Evolutionary conservation across 2,888 invertebrate genomes (phyloP), one percentile per base, ranked within the genome.

Genomic region (Liopterus haemorrhoidalis): DNA sequence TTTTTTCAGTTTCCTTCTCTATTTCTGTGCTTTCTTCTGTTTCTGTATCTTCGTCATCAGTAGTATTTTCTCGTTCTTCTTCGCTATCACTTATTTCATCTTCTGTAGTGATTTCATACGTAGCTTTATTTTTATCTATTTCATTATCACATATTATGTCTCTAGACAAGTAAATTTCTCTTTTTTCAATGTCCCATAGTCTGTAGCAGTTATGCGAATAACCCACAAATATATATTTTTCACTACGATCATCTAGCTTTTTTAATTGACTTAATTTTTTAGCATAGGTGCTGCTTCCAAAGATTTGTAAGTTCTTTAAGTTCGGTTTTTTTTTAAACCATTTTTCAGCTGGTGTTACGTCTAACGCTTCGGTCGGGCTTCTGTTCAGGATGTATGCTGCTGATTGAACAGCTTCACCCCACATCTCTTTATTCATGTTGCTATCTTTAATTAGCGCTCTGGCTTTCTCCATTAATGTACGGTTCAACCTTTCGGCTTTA

Each of bases 321-420:
- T 59, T 40, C 1, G 57, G 54, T 50, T 50, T 54, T 24, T 27
- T 44, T 6, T 44, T 40, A 9, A 27, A 45, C 57, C 56, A 56
- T 30, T 44, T 39, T 46, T 59, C 57, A 24, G 28, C 37, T 12
- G 57, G 56, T 4, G 56, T 57, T 5, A 18, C 31, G 28, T 46
- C 42, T 6, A 53, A 4, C 18, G 41, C 41, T n/a, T 20, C 33
- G 2, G 46, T 48, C 15, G 50, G 49, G 11, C 40, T 33, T 50
- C 56, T 49, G 25, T 59, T 56, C 5, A 41, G 5, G 8, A 55
- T 28, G 39, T 53, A 56, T 9, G 45, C 31, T 25, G 54, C 35
- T 27, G 42, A 42, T 2, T 14, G 19, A 9, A 51, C 24, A 21
- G 50, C 52, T 48, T 50, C 53, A 27, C 53, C 54, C 54, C 57